phyloP scores from a whole-genome alignment of 2,888 invertebrate genomes.

The Nipponacmea schrenckii region DNA sequence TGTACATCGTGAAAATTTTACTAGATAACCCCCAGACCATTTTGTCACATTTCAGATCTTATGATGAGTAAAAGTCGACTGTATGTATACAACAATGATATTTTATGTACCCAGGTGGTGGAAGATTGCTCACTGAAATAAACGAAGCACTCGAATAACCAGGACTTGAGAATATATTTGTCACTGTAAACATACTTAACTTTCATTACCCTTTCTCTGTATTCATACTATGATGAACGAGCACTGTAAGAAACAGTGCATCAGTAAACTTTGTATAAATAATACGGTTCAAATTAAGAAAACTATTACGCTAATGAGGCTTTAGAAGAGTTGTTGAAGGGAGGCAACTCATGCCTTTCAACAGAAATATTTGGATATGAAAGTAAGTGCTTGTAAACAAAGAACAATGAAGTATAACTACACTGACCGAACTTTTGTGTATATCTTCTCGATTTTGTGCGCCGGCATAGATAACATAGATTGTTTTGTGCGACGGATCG shows the following conservation, averaged over 20 bases:
- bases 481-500: too few relatives aligned
- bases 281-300: not conserved
- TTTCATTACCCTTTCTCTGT: not conserved
- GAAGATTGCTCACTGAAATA: not conserved
- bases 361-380: not conserved
- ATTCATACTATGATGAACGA: not conserved
- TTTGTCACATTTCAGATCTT: too few relatives aligned
- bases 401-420: not conserved
- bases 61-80: too few relatives aligned
- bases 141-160: not conserved
- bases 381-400: not conserved
- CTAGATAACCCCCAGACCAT: too few relatives aligned
- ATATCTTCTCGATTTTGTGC: too few relatives aligned
- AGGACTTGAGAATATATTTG: not conserved
- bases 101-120: not conserved
- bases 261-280: not conserved
- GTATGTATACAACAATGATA: too few relatives aligned
- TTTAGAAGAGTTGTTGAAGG: not conserved
- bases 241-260: not conserved
- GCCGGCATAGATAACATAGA: too few relatives aligned
- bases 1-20: too few relatives aligned
- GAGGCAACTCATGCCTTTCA: not conserved
- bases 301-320: constrained; percentile 3
- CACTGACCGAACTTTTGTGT: too few relatives aligned
- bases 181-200: not conserved